Evolutionary conservation across 2,113 vertebrate genomes (phyloP).

Genomic region (Sitta europaea): DNA sequence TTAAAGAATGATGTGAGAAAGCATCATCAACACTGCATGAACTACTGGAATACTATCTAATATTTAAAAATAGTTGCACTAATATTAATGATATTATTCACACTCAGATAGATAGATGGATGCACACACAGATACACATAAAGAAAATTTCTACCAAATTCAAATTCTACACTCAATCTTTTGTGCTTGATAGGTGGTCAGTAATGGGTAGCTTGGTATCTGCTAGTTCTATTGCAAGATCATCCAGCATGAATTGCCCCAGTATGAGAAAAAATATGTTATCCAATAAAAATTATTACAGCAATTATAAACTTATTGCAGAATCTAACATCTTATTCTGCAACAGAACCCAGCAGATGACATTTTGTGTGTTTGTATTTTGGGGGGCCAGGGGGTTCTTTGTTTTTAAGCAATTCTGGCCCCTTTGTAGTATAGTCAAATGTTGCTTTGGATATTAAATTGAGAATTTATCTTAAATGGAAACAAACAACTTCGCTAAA

Average conservation of each 20-base stretch:
- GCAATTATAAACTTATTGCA: not conserved
- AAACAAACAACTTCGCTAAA: conserved; percentile 71
- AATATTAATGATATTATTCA: not conserved
- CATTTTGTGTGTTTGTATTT: not conserved
- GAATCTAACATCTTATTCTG: not conserved
- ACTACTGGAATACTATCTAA: not conserved
- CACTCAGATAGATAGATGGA: not conserved
- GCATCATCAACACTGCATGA: not conserved
- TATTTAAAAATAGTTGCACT: not conserved
- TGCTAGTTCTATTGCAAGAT: not conserved
- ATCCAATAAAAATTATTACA: not conserved
- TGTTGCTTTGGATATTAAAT: conserved; percentile 65
- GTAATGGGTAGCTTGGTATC: not conserved
- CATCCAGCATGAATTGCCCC: not conserved
- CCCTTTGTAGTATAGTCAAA: not conserved
- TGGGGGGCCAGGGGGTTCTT: not conserved
- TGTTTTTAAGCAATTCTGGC: conserved; percentile 10
- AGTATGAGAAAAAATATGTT: not conserved
- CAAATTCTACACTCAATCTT: not conserved
- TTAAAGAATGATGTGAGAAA: not conserved
- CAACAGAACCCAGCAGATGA: not conserved
- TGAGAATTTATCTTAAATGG: conserved; percentile 70
- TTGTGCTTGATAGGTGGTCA: not conserved
- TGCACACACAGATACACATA: not conserved
- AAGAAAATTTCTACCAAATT: not conserved